Base-by-base conservation (phyloP, 2,888 invertebrate species). In the Synanthedon formicaeformis region DNA sequence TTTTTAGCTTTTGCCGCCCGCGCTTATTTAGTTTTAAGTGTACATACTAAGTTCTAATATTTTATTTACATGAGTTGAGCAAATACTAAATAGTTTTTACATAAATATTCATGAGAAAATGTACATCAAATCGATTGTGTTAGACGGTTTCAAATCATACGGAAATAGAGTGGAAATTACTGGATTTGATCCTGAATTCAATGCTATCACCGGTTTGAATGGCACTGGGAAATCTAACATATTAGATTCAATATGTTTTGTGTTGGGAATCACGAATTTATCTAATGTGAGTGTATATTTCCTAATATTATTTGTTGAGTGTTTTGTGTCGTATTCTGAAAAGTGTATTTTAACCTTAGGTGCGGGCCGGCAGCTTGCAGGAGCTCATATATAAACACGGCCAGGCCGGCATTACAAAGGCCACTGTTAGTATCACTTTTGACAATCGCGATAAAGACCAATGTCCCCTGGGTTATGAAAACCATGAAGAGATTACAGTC, bases 71-170 rank as follows among this genome's bases (percentile, higher is more conserved):
- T 23, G 34, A 10, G 34, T 34, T 10, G 34, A 34, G 34, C 10
- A 34, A 34, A 34, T 34, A 10, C 2, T 34, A 34, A 34, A 34
- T 34, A 10, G 6, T 34, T 34, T 34, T 34, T 34, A 34, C 8
- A 34, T 34, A 34, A 8, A 34, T 2, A 10, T 55, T 41, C 14
- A 34, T 41, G 27, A 45, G 65, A 78, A 69, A 52, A 99, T 99
- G 99, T 91, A 93, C 75, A 93, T 99, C 51, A 98, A 97, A 78
- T 93, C 93, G 1, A 93, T 99, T 64, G 90, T 96, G 41, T 85
- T 99, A 51, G 98, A 99, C 71, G 99, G 99, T 50, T 99, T 99
- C 75, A 99, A 99, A 82, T 99, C 99, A 0, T 99, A 99, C 69
- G 98, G 97, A 0, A 93, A 94, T 62, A 89, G 96, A 61, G 96